Evolutionary conservation across 2,113 vertebrate genomes (phyloP), one percentile per base, ranked within the genome.

Genomic region (Calidris pugnax): DNA sequence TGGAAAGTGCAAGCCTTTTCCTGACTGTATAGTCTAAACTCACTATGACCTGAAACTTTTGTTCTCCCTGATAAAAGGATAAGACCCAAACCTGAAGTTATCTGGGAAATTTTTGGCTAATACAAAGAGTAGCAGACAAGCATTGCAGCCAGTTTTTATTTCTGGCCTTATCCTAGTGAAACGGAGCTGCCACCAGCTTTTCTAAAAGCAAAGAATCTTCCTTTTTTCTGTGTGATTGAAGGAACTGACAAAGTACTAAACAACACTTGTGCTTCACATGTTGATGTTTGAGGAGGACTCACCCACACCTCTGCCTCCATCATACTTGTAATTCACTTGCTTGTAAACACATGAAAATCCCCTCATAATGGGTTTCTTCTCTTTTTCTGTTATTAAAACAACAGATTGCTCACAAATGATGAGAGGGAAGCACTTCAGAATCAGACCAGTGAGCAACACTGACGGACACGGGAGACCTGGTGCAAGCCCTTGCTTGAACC

Each of bases 401-500:
- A 24, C 19, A 59, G 77, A 69, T 26, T 30, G 11, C 45, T 79
- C 10, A 39, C 3, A 3, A 60, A 21, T 55, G 66, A 75, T 1
- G 15, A 62, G 14, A 53, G 23, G 10, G 14, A 47, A 69, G 47
- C 23, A 28, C 26, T 79, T 77, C 35, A 69, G 39, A 62, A 59
- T 35, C 53, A 72, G 26, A 76, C 10, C n/a, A 43, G 20, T 4
- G 35, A 39, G 30, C 32, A 76, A 26, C 37, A 48, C 21, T 14
- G 27, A 28, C 19, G 13, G 62, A 27, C 24, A 19, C 0, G 0
- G 53, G 9, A 64, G 33, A 69, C 15, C 4, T 6, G 45, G 26
- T 39, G 12, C 17, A 51, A 88, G 39, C 12, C 63, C 41, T 33
- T 41, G 16, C 37, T 12, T 43, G 37, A 71, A 18, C 33, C 16